These are phyloP conservation scores for Heterocephalus glaber DNA, from an alignment of 2,113 vertebrate genomes.

Conservation along the genomic window DNA sequence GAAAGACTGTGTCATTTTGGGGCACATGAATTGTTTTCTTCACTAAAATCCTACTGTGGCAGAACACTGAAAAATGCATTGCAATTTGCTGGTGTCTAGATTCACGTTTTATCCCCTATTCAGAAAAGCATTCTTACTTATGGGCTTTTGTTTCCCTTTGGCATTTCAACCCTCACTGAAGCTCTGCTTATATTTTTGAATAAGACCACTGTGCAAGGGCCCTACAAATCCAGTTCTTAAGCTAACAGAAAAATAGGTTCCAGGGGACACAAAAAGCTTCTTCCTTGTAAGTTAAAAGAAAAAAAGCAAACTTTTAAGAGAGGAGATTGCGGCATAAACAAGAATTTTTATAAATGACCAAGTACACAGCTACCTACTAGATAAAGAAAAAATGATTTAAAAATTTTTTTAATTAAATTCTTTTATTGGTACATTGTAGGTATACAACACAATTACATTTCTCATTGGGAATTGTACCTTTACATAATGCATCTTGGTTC, in stretches of 20 bases:
- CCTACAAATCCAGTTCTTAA: background rate
- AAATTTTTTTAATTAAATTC: no score
- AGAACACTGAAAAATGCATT: slow-evolving; percentile 70
- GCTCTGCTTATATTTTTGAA: slow-evolving; percentile 13
- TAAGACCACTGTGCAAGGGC: background rate
- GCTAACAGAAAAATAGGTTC: background rate
- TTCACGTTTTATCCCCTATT: slow-evolving; percentile 63
- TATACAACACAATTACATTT: no score
- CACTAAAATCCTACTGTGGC: slow-evolving; percentile 59
- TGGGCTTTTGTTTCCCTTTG: slow-evolving; percentile 23
- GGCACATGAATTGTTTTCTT: slow-evolving; percentile 67
- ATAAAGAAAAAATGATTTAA: background rate
- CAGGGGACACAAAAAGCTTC: background rate
- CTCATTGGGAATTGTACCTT: no score
- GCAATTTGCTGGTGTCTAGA: slow-evolving; percentile 63
- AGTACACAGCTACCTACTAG: background rate
- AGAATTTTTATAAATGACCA: background rate
- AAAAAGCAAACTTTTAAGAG: background rate
- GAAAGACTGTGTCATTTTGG: slow-evolving; percentile 71
- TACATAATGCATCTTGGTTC: no score
- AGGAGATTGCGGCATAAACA: background rate
- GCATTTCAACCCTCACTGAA: background rate
- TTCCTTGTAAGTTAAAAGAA: background rate
- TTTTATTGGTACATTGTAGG: no score
- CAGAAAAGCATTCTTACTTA: background rate